Conservation (phyloP, 1,140 invertebrate species). For the Araneus ventricosus region DNA sequence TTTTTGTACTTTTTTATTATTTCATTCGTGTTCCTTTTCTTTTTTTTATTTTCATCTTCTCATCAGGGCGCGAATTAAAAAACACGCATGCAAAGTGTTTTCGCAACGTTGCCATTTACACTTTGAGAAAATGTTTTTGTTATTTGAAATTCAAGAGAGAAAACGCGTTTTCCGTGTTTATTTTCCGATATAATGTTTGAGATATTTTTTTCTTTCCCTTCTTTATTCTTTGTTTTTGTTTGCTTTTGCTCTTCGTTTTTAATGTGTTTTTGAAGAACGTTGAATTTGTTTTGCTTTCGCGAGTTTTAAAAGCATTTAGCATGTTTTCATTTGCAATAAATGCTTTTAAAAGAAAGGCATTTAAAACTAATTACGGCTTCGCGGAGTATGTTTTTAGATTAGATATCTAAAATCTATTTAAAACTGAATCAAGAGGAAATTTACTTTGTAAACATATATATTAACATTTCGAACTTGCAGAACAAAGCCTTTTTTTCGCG, state of each 20-base stretch:
- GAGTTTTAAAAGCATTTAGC: not conserved
- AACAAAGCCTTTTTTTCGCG: too few species aligned
- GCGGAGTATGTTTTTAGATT: not conserved
- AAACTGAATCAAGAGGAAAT: not conserved
- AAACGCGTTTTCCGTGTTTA: conserved; percentile 11
- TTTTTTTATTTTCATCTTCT: not conserved
- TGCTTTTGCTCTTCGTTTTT: not conserved
- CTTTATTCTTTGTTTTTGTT: too few species aligned
- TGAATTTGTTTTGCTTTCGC: not conserved
- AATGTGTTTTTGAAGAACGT: not conserved
- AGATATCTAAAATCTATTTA: not conserved
- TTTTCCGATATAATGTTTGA: conserved; percentile 34
- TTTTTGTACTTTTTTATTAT: not conserved
- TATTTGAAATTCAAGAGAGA: not conserved
- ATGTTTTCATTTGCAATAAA: conserved; percentile 28
- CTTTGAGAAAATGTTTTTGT: conserved; percentile 32
- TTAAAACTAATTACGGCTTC: conserved; percentile 18
- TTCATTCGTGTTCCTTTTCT: not conserved
- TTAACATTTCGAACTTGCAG: too few species aligned
- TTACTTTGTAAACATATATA: not conserved
- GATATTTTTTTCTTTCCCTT: not conserved
- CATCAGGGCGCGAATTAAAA: not conserved
- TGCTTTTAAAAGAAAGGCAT: not conserved
- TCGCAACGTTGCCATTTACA: conserved; percentile 16
- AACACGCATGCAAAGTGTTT: conserved; percentile 22